A percentile compares a stretch with the other conserved stretches of the same genome.
Conservation (phyloP, 2,113 vertebrate genomes). For the human (Homo sapiens) region DNA sequence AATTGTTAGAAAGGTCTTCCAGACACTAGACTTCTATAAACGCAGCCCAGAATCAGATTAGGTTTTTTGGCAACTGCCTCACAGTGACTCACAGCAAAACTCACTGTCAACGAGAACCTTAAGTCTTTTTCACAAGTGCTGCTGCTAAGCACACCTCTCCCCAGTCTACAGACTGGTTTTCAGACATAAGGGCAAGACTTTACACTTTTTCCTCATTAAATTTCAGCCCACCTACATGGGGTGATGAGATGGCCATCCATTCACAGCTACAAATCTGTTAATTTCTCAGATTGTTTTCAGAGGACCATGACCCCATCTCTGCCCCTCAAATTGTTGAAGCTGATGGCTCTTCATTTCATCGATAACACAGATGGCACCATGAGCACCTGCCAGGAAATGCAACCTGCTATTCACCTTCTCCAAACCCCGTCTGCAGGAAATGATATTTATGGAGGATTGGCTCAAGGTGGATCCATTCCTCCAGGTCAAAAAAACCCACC, state of each 20-base stretch:
- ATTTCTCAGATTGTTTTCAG: background rate
- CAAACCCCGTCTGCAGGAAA: background rate
- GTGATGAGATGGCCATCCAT: background rate
- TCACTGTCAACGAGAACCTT: background rate
- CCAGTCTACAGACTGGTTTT: background rate
- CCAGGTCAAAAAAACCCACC: conserved; percentile 6
- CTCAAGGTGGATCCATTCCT: background rate
- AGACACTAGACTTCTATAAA: conserved; percentile 53
- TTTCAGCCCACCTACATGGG: conserved; percentile 9
- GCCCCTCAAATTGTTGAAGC: background rate
- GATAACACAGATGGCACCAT: background rate
- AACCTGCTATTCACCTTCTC: background rate
- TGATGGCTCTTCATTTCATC: background rate
- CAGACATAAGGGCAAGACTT: background rate
- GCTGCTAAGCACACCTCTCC: background rate
- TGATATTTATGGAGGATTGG: background rate
- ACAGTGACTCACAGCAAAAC: conserved; percentile 40
- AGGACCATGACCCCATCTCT: background rate
- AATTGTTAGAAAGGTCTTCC: conserved; percentile 42
- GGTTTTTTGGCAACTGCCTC: conserved; percentile 50
- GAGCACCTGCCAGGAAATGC: background rate
- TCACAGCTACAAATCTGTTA: background rate
- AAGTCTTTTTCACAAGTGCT: conserved; percentile 11
- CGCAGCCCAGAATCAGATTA: conserved; percentile 18
- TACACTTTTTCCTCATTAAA: background rate